Conservation (phyloP, 2,113 vertebrate genomes). For the Callipepla squamata region DNA sequence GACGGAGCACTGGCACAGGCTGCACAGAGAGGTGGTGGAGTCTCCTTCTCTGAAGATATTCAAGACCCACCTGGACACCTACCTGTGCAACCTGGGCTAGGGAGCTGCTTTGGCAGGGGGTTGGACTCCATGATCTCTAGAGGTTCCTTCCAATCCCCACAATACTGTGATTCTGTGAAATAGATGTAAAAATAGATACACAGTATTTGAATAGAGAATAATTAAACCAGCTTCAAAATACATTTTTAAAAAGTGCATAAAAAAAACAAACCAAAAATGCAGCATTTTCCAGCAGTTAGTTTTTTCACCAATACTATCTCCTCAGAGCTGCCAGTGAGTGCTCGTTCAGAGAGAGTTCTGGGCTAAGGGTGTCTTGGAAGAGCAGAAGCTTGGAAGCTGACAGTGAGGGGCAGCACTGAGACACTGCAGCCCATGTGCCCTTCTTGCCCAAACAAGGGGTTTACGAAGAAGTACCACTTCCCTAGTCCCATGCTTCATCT, state of each 20-base stretch:
- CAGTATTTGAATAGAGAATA: neutral
- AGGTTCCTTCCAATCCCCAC: too few species aligned
- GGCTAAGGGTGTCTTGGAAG: neutral
- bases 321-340: neutral
- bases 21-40: too few species aligned
- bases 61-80: too few species aligned
- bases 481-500: neutral
- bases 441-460: neutral
- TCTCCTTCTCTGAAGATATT: too few species aligned
- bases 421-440: neutral
- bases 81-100: too few species aligned
- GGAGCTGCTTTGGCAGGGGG: too few species aligned
- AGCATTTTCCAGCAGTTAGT: neutral
- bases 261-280: neutral
- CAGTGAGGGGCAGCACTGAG: neutral
- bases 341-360: neutral
- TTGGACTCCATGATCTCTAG: too few species aligned
- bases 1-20: too few species aligned
- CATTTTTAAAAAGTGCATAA: neutral
- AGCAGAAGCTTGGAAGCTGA: neutral
- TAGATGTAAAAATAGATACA: neutral
- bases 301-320: neutral
- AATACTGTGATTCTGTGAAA: neutral
- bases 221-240: neutral
- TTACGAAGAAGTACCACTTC: neutral